Base-by-base conservation (phyloP, 2,113 vertebrate species). In the Anarrhichthys ocellatus region DNA sequence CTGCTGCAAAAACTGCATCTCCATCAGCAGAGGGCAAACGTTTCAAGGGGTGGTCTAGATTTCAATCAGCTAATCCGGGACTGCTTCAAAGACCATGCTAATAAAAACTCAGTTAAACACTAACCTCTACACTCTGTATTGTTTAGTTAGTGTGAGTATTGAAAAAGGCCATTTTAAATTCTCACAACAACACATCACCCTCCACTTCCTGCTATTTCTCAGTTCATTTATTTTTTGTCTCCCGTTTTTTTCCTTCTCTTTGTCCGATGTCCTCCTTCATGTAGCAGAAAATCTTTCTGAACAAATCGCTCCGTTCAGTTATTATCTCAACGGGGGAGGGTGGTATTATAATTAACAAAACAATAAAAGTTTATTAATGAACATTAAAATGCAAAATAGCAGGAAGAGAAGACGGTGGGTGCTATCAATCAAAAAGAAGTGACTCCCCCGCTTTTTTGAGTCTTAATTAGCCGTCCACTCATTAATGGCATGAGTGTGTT, bases 331-430 rank as follows among this genome's bases (percentile, higher is more conserved):
- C 94, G 73, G 86, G 96, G 96, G 97, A 91, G 91, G 90, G 59
- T 88, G 91, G 95, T 95, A 94, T 97, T 97, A 96, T 97, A 97
- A 99, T 99, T 98, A 98, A 97, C 96, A 96, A 96, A 98, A 99
- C 96, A 97, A 99, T 99, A 98, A 99, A 99, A 98, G 96, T 98
- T 98, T 98, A 99, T 99, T 98, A 98, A 98, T 98, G 96, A 97
- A 97, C 97, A 98, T 99, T 98, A 98, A 99, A 99, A 97, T 97
- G 96, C 97, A 98, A 97, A 97, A 97, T 96, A 96, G 96, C 96
- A 96, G 95, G 96, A 96, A 96, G 96, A 96, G 87, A 89, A 87
- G 90, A 91, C 46, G 70, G 76, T 83, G 75, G 96, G 96, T 95
- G 90, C 96, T 95, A 97, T 97, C 96, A 97, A 96, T 98, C 96